Evolutionary conservation across 2,888 invertebrate genomes (phyloP).

Genomic region (Lutraria lutraria): DNA sequence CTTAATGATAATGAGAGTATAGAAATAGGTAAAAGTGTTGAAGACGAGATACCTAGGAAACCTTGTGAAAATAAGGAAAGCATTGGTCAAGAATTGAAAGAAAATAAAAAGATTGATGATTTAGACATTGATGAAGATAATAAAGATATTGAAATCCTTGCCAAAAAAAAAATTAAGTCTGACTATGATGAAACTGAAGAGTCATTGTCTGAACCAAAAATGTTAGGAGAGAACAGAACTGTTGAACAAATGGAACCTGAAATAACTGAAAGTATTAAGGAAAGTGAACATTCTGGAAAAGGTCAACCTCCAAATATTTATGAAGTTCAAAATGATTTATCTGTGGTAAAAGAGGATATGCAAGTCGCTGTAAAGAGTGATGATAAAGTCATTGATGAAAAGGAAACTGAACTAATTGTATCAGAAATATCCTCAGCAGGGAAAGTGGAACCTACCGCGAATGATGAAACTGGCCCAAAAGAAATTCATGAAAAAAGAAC

Average conservation of each 20-base stretch:
- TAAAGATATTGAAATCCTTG: background rate
- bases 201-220: background rate
- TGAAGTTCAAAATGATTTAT: background rate
- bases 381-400: background rate
- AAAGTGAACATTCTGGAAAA: background rate
- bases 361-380: background rate
- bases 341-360: background rate
- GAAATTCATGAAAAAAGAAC: background rate
- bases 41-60: constrained; percentile 20
- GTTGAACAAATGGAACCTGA: constrained; percentile 7
- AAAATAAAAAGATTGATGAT: constrained; percentile 72
- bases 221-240: background rate
- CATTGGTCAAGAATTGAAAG: constrained; percentile 69
- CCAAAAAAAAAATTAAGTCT: background rate
- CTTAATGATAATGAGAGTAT: background rate
- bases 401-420: background rate
- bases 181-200: background rate
- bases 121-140: constrained; percentile 39
- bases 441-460: background rate
- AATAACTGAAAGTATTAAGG: background rate
- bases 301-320: background rate
- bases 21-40: background rate
- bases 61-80: background rate
- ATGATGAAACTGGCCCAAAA: background rate
- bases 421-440: background rate